Base-by-base conservation (phyloP, 2,113 vertebrate species). In the Herpailurus yagouaroundi region DNA sequence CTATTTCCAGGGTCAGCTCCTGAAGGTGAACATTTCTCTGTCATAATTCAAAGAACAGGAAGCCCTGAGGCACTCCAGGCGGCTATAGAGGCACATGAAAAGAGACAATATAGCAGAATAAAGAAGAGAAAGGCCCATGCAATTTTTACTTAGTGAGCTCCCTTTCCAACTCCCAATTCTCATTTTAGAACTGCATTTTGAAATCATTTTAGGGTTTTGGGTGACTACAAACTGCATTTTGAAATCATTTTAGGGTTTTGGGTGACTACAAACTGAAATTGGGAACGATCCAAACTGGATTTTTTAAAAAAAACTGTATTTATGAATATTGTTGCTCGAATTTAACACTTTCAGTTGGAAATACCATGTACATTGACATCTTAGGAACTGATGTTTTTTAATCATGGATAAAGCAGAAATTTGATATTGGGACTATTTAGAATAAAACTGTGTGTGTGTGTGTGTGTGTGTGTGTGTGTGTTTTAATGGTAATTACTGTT, bases 21-120 rank as follows among this genome's bases (percentile, higher is more conserved):
- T 89, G 36, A 63, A 79, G 18, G 76, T 76, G 57, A 95, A 55
- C 29, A 79, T 69, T 93, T 95, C 55, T 74, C 21, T 81, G 57
- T 77, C 52, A 76, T 81, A 36, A 81, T 82, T 94, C 29, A 86
- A 88, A 94, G 60, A 92, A 60, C 10, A 86, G 64, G 48, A 89
- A 77, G 15, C 36, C 33, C 50, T 50, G 13, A 25, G 81, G 52
- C 29, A 89, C 3, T 89, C 66, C 50, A 66, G 83, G 73, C 55
- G 33, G 68, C 91, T 83, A 38, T 21, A 52, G 38, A 79, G 27
- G 25, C 9, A 57, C 31, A 81, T 38, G 64, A 95, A 79, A 93
- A 93, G 50, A 88, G 69, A 85, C 66, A 29, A 16, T 29, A 52
- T 11, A 81, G 29, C 29, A 92, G 57, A 91, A 95, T n/a, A 79